Conservation (phyloP, 2,797 vertebrate species). For the Pantherophis vulpinus region DNA sequence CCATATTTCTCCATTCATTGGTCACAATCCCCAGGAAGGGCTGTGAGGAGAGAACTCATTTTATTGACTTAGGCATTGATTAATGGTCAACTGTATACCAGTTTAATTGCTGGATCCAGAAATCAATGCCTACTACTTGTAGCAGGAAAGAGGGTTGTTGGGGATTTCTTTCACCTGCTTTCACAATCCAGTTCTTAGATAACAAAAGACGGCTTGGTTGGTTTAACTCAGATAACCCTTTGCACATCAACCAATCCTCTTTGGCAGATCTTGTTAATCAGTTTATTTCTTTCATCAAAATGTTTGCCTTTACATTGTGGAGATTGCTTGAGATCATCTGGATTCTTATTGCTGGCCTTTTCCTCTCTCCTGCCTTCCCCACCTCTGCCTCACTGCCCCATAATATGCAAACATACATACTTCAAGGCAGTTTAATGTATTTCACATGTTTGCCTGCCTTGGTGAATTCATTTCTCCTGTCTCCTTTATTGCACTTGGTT, state of each 20-base stretch:
- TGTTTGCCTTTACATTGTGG: conserved; percentile 28
- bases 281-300: background rate
- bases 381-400: background rate
- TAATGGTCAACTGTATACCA: conserved; percentile 4
- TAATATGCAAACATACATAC: fast-evolving
- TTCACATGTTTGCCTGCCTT: conserved; percentile 35
- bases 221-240: conserved; percentile 54
- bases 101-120: background rate
- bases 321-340: conserved; percentile 9
- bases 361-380: background rate
- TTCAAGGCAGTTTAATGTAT: conserved; percentile 24
- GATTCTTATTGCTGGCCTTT: background rate
- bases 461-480: conserved; percentile 14
- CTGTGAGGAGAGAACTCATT: background rate
- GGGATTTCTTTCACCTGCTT: conserved; percentile 34
- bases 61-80: background rate
- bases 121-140: background rate
- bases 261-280: conserved; percentile 60
- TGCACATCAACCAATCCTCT: conserved; percentile 53
- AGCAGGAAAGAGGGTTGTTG: conserved; percentile 27
- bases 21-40: background rate
- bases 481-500: conserved; percentile 24
- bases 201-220: conserved; percentile 45
- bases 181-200: conserved; percentile 50
- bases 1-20: background rate